Conservation (phyloP, 1,140 invertebrate species). For the Drosophila bifasciata region DNA sequence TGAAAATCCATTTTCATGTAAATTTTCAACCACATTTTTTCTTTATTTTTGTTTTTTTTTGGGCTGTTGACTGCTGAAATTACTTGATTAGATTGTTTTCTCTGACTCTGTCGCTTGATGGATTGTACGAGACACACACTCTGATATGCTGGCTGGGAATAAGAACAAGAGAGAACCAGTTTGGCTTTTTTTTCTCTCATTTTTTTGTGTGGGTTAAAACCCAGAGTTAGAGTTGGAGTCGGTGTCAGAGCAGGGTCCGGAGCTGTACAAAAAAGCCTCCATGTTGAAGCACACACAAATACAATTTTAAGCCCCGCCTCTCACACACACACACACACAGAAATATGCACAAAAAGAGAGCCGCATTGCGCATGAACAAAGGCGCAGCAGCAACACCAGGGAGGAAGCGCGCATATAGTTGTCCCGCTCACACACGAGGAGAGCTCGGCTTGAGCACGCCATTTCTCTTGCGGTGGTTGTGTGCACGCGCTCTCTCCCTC, state of each 20-base stretch:
- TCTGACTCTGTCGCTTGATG: slow-evolving; percentile 29
- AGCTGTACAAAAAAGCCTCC: slow-evolving; percentile 61
- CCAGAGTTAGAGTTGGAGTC: slow-evolving; percentile 12
- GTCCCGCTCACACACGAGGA: slow-evolving; percentile 48
- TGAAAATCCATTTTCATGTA: slow-evolving; percentile 16
- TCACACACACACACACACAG: slow-evolving; percentile 18
- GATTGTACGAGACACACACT: slow-evolving; percentile 1
- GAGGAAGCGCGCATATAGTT: slow-evolving; percentile 57
- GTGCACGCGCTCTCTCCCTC: neutral
- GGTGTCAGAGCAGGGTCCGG: slow-evolving; percentile 19
- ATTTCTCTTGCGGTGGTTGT: slow-evolving; percentile 60
- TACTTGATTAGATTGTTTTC: slow-evolving; percentile 74
- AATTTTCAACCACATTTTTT: slow-evolving; percentile 24
- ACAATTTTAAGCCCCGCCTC: slow-evolving; percentile 28
- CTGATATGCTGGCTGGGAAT: slow-evolving; percentile 42
- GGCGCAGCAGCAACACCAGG: slow-evolving; percentile 36
- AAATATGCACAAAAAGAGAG: slow-evolving; percentile 23
- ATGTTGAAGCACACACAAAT: slow-evolving; percentile 66
- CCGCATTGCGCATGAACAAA: slow-evolving; percentile 71
- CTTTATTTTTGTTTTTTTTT: slow-evolving; percentile 31
- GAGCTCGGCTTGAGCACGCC: slow-evolving; percentile 42
- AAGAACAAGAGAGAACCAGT: slow-evolving; percentile 74
- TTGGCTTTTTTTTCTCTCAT: slow-evolving; percentile 15
- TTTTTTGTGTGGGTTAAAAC: slow-evolving; percentile 21
- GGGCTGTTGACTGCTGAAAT: slow-evolving; percentile 57